Evolutionary conservation across 2,797 vertebrate genomes (phyloP), one percentile per base, ranked within the genome.

Genomic region (Anniella stebbinsi): DNA sequence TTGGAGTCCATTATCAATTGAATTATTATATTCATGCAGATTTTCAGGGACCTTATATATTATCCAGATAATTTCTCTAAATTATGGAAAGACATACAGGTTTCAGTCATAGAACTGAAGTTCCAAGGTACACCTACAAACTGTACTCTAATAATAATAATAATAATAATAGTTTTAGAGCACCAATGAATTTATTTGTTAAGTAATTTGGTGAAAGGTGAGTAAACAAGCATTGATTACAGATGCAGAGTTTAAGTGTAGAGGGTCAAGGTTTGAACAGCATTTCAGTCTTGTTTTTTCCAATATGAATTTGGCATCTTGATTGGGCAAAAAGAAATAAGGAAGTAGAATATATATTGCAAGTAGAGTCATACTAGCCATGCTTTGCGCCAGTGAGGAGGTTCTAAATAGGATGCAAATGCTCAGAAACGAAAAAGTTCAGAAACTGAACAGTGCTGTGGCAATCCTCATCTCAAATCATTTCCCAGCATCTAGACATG

Each of bases 401-500:
- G 18, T 21, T 87, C 54, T 77, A 51, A 85, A n/a, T n/a, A 85
- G 45, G 66, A n/a, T n/a, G n/a, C n/a, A n/a, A n/a, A n/a, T n/a
- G n/a, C n/a, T n/a, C n/a, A n/a, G 63, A 70, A 51, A 88, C 73
- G 54, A 13, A 66, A 66, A 75, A 12, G 8, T 18, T 67, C 15
- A 66, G 41, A 23, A 45, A 78, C 36, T 78, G 28, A 87, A n/a
- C 38, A 1, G 9, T 45, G 70, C 48, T 28, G 12, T 51, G 11
- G 23, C 23, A 33, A 78, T 1, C 28, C 33, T 12, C 63, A 51
- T 7, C 8, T 15, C 13, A 41, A 28, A 2, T 48, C 9, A 3
- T 78, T 80, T 87, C 33, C 33, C 25, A 38, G 8, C 33, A 73
- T 73, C 69, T 73, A 8, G n/a, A 85, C 23, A 2, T 38, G 36